Conservation (phyloP, 2,888 invertebrate species). For the Odontocerum albicorne region DNA sequence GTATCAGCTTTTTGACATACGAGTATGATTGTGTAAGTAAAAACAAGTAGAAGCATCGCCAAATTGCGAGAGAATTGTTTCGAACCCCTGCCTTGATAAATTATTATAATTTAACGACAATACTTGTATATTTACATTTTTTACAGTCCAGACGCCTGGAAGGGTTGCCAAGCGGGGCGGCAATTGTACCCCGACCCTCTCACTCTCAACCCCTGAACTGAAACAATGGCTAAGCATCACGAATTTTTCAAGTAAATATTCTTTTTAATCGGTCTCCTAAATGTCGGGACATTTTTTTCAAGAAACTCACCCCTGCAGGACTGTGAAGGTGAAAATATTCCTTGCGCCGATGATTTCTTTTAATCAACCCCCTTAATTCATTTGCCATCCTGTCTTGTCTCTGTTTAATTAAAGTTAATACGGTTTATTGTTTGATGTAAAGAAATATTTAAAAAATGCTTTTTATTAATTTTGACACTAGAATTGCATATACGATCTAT, state of each 20-base stretch:
- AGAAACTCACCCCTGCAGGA: too few species aligned
- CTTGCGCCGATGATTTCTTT: too few species aligned
- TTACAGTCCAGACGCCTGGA: background rate
- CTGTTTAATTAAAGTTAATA: too few species aligned
- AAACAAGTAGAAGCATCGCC: background rate
- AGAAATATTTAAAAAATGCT: too few species aligned
- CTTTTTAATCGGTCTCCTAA: background rate
- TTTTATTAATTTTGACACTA: too few species aligned
- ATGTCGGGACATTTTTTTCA: conserved; percentile 6
- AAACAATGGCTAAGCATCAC: background rate
- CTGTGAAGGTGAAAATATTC: too few species aligned
- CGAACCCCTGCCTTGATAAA: conserved; percentile 2
- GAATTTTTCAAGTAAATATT: conserved; percentile 7
- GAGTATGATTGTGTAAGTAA: too few species aligned
- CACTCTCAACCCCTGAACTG: background rate
- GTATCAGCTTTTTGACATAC: too few species aligned
- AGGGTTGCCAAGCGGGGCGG: background rate
- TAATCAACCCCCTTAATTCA: too few species aligned
- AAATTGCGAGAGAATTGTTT: background rate
- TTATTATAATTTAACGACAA: conserved; percentile 14
- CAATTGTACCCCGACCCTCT: background rate
- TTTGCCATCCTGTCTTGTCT: too few species aligned
- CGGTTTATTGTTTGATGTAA: too few species aligned
- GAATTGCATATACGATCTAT: too few species aligned
- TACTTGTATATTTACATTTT: conserved; percentile 7